A percentile compares a stretch with the other conserved stretches of the same genome.
These are phyloP conservation scores for Motacilla alba DNA, from an alignment of 2,113 vertebrate genomes.

Conservation along the genomic window DNA sequence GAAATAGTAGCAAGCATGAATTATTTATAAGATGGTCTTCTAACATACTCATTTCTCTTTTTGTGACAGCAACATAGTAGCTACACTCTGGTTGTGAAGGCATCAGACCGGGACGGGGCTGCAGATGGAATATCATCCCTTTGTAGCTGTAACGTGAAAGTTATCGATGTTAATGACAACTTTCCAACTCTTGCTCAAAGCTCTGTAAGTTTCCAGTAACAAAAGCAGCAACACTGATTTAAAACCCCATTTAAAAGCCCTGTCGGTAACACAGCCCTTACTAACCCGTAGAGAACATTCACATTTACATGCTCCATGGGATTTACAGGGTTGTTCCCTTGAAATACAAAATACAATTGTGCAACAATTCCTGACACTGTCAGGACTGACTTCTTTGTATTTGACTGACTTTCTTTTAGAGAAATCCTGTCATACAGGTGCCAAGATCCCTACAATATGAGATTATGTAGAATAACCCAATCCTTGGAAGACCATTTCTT, in stretches of 20 bases:
- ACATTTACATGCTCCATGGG: not conserved
- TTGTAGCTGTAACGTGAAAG: slow-evolving; percentile 75
- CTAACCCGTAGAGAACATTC: not conserved
- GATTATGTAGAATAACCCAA: not conserved
- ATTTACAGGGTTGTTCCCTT: not conserved
- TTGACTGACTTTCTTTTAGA: not conserved
- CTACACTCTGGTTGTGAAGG: slow-evolving; percentile 80
- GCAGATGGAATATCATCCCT: slow-evolving; percentile 71
- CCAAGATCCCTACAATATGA: fast-evolving
- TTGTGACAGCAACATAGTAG: slow-evolving; percentile 74
- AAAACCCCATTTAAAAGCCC: not conserved
- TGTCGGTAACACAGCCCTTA: not conserved
- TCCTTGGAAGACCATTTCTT: not conserved
- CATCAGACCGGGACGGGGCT: slow-evolving; percentile 78
- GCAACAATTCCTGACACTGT: not conserved
- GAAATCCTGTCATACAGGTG: not conserved
- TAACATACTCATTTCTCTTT: not conserved
- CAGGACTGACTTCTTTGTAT: not conserved
- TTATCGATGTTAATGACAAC: slow-evolving; percentile 94
- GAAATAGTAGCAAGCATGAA: not conserved
- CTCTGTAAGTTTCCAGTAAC: slow-evolving; percentile 71
- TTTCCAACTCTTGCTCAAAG: slow-evolving; percentile 82
- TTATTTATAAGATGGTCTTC: not conserved
- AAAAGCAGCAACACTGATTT: not conserved
- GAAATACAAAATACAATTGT: not conserved